These are phyloP conservation scores for Muntiacus reevesi DNA, from an alignment of 2,113 vertebrate species.

Conservation along the genomic window DNA sequence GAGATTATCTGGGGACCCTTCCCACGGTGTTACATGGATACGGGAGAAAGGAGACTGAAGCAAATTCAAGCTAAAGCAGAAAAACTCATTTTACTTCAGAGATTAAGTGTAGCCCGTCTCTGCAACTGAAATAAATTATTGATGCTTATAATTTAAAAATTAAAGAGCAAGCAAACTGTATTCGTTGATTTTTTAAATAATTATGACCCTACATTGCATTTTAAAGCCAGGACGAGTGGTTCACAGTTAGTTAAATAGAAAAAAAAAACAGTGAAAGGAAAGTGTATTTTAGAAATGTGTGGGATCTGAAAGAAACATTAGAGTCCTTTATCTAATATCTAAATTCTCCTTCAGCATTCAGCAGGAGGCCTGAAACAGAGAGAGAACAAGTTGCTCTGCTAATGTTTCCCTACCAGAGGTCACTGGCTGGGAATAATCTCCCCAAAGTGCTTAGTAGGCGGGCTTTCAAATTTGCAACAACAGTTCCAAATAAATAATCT, in stretches of 20 bases:
- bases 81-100: not conserved
- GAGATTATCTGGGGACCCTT: not conserved
- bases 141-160: conserved; percentile 13
- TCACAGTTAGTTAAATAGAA: not conserved
- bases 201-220: not conserved
- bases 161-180: conserved; percentile 9
- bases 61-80: not conserved
- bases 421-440: conserved; percentile 2
- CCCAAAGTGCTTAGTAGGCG: conserved; percentile 6
- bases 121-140: not conserved
- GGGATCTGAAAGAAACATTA: not conserved
- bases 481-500: conserved; percentile 13
- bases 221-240: not conserved
- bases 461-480: conserved; percentile 18
- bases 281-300: conserved; percentile 30
- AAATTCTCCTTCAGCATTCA: not conserved
- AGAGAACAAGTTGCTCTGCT: not conserved
- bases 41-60: not conserved
- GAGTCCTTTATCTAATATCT: not conserved
- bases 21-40: not conserved
- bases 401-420: conserved; percentile 24
- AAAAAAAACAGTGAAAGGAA: not conserved
- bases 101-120: not conserved
- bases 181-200: conserved; percentile 12
- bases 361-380: not conserved